These are phyloP conservation scores for Cynaeus angustus DNA, from an alignment of 2,888 invertebrate genomes.

Conservation along the genomic window DNA sequence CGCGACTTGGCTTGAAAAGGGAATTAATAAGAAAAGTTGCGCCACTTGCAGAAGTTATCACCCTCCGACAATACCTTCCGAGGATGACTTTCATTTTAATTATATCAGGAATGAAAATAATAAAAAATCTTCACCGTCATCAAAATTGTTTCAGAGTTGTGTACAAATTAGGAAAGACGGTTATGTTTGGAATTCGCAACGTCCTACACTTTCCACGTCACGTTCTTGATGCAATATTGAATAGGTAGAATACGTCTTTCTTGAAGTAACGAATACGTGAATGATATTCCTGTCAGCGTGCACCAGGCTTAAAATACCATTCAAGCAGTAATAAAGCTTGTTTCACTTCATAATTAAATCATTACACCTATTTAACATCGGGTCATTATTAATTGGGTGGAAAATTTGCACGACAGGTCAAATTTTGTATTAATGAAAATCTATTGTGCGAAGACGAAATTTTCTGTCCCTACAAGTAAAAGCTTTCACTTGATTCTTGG, in stretches of 20 bases:
- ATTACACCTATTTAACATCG: conserved; percentile 33
- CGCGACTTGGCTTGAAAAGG: not conserved
- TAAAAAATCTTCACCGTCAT: conserved; percentile 14
- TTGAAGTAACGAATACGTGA: conserved; percentile 3
- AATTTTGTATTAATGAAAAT: conserved; percentile 16
- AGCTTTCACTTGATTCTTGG: conserved; percentile 44
- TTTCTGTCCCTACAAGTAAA: conserved; percentile 38
- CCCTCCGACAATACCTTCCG: conserved; percentile 2
- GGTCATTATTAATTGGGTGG: conserved; percentile 16
- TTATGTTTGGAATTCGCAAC: conserved; percentile 41
- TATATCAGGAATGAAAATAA: conserved; percentile 18
- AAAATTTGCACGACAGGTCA: conserved; percentile 21
- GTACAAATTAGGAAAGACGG: conserved; percentile 38
- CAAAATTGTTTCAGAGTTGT: conserved; percentile 12
- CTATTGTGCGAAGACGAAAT: conserved; percentile 20
- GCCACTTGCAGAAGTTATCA: conserved; percentile 4
- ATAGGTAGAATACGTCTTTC: conserved; percentile 23
- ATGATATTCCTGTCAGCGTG: conserved; percentile 12
- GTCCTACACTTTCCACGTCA: conserved; percentile 42
- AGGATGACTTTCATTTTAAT: conserved; percentile 15
- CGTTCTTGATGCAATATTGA: conserved; percentile 31
- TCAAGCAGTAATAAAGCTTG: conserved; percentile 24
- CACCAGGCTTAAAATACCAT: conserved; percentile 11
- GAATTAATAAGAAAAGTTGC: conserved; percentile 15
- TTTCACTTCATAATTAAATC: conserved; percentile 38